Conservation (phyloP, 2,797 vertebrate species). For the Danio albolineatus region DNA sequence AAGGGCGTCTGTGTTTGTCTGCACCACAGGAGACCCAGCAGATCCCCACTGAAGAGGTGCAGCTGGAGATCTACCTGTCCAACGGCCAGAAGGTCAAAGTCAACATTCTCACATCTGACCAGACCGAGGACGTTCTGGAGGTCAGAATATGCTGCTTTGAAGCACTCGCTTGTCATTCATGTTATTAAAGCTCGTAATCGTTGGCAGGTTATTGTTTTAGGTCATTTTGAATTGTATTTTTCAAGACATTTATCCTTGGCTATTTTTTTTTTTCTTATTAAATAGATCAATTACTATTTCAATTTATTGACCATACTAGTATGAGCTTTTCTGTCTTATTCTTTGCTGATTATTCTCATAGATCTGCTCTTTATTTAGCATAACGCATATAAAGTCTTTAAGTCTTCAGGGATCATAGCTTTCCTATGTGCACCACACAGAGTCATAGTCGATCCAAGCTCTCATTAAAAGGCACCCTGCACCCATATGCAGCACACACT, state of each 20-base stretch:
- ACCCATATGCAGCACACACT: conserved; percentile 8
- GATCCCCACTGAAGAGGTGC: conserved; percentile 95
- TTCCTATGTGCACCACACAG: conserved; percentile 8
- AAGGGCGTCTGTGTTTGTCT: conserved; percentile 30
- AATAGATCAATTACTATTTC: neutral
- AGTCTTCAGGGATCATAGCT: conserved; percentile 13
- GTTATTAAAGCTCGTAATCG: neutral
- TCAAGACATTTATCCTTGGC: neutral
- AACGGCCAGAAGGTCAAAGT: conserved; percentile 94
- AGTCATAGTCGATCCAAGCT: conserved; percentile 6
- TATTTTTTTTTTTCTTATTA: no score
- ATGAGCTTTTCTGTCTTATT: neutral
- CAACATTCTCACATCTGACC: conserved; percentile 92
- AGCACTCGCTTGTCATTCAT: neutral
- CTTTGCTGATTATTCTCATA: neutral
- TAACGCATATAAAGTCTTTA: neutral
- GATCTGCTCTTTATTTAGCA: neutral
- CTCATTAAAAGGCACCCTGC: conserved; percentile 32
- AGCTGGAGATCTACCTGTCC: conserved; percentile 92
- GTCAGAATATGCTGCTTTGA: conserved; percentile 70
- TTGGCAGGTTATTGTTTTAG: no score
- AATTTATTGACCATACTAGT: neutral
- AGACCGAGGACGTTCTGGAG: conserved; percentile 97
- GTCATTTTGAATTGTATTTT: neutral
- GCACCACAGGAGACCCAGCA: conserved; percentile 92